phyloP scores from a whole-genome alignment of 2,797 vertebrate genomes.

The Tympanoctomys barrerae region DNA sequence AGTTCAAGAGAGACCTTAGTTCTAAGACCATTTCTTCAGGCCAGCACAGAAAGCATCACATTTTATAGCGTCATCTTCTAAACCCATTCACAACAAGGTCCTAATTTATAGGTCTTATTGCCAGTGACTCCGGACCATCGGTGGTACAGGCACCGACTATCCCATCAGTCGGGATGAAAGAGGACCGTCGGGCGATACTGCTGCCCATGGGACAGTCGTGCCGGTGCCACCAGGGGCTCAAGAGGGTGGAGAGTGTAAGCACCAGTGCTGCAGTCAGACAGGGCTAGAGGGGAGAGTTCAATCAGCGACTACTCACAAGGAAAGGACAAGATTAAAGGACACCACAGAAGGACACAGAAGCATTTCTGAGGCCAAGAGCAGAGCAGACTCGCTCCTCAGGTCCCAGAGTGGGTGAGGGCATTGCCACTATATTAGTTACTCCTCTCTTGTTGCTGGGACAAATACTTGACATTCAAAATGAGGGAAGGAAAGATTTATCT shows the following conservation, averaged over 20 bases:
- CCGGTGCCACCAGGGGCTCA: not conserved
- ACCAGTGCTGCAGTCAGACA: not conserved
- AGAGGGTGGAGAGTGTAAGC: not conserved
- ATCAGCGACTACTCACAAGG: not conserved
- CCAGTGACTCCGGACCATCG: not conserved
- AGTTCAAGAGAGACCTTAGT: not conserved
- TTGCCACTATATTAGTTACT: too few species aligned
- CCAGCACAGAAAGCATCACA: not conserved
- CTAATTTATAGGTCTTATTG: not conserved
- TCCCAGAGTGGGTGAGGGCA: too few species aligned
- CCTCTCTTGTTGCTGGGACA: too few species aligned
- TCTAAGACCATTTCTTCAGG: not conserved
- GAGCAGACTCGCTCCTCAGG: not conserved
- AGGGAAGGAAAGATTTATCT: too few species aligned
- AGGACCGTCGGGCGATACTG: not conserved
- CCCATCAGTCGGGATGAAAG: not conserved
- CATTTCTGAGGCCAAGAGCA: not conserved
- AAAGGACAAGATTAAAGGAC: not conserved
- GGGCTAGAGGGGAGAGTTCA: not conserved
- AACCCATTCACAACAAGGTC: not conserved
- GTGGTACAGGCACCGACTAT: not conserved
- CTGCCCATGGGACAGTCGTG: not conserved
- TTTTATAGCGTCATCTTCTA: not conserved
- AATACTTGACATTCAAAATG: too few species aligned
- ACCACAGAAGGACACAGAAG: not conserved